Evolutionary conservation across 2,797 vertebrate genomes (phyloP).

Genomic region (Glossophaga mutica): DNA sequence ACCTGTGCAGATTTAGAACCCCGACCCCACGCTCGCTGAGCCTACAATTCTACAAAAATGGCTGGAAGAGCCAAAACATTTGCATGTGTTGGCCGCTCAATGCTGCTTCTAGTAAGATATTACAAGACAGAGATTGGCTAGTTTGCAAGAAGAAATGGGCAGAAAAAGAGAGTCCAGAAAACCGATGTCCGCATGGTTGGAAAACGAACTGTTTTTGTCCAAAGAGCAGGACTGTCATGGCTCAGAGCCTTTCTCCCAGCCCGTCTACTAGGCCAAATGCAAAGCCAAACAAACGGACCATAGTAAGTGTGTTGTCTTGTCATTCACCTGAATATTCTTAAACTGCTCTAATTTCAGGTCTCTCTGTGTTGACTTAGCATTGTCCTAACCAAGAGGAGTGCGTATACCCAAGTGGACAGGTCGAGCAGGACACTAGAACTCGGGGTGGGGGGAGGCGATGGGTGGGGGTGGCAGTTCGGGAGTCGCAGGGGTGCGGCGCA

Average conservation of each 20-base stretch:
- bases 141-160: neutral
- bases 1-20: neutral
- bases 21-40: neutral
- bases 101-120: neutral
- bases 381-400: neutral
- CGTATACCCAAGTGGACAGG: neutral
- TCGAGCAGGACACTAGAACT: neutral
- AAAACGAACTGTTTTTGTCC: neutral
- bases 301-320: neutral
- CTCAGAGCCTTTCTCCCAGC: neutral
- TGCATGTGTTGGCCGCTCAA: neutral
- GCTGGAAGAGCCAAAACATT: neutral
- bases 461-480: neutral
- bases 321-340: neutral
- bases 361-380: neutral
- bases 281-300: neutral
- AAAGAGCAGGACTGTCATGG: neutral
- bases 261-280: neutral
- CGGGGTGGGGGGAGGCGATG: neutral
- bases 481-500: neutral
- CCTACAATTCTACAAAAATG: neutral
- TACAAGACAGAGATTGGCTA: neutral
- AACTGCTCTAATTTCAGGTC: neutral
- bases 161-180: constrained; percentile 17
- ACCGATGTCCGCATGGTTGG: neutral